Evolutionary conservation across 2,888 invertebrate species (phyloP), one percentile per base, ranked within the genome.

Genomic region (Ectemnius continuus): DNA sequence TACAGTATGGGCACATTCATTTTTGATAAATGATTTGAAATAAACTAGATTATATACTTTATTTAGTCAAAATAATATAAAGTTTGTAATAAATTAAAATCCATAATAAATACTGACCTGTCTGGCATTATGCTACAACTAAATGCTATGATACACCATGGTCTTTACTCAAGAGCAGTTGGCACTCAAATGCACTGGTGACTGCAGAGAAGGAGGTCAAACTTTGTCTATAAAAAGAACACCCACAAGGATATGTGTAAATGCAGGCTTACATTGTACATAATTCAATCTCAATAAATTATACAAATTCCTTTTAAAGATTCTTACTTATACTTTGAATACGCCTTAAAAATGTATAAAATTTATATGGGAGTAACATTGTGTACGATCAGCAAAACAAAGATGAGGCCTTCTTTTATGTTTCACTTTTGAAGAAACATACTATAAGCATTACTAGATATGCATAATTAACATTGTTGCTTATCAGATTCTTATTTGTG

Each of bases 161-260:
- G 75, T 84, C 76, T 77, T 76, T 73, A 84, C 79, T 79, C 79
- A 76, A 75, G 71, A 81, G 79, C 80, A 81, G 79, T 82, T 81
- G 82, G 77, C 76, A 80, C 80, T 80, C 74, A 80, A 84, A 86
- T 86, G 82, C 79, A 79, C 73, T 80, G 78, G 81, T 77, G 73
- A 77, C 75, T 77, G 70, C 73, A 69, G 68, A 79, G 72, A 90
- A 89, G 80, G 87, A 90, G 90, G 89, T 89, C 88, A 86, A 82
- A 85, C 85, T 76, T 80, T 73, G 78, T 88, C 90, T 90, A 90
- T 88, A 88, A 90, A 89, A 90, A 90, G 90, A 88, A 88, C 86
- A 85, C 85, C 85, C 85, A 86, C 86, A 80, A 84, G 80, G 67
- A 67, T 67, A 67, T 69, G 68, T 71, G 72, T 75, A 74, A 81